A percentile compares a stretch with the other conserved stretches of the same genome.
phyloP scores from a whole-genome alignment of 2,888 invertebrate genomes.

The Itoplectis maculator region DNA sequence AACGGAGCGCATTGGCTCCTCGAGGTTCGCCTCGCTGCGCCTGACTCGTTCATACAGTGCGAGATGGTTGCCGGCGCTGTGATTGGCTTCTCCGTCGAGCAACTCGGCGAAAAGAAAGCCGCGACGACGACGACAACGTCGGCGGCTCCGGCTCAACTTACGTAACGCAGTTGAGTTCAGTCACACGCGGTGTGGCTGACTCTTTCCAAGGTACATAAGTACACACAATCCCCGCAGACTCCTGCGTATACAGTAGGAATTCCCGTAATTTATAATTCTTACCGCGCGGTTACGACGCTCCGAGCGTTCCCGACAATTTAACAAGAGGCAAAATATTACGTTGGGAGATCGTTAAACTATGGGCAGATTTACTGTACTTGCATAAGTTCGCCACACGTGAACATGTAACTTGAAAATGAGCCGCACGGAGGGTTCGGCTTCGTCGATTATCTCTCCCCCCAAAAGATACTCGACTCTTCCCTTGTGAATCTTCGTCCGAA shows the following conservation, averaged over 20 bases:
- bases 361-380: background rate
- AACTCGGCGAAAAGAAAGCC: constrained; percentile 82
- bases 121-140: no score
- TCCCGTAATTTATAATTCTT: background rate
- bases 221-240: constrained; percentile 64
- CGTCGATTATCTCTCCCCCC: background rate
- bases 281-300: background rate
- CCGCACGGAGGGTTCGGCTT: background rate
- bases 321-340: background rate
- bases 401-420: background rate
- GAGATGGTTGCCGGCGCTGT: constrained; percentile 1
- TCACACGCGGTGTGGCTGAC: constrained; percentile 54
- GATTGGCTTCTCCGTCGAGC: constrained; percentile 52
- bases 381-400: constrained; percentile 7
- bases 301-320: background rate
- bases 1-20: constrained; percentile 30
- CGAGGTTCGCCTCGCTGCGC: background rate
- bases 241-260: background rate
- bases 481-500: constrained; percentile 20
- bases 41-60: background rate
- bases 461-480: background rate
- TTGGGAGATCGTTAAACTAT: background rate
- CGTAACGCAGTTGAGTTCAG: constrained; percentile 73
- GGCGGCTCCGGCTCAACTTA: constrained; percentile 71
- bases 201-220: constrained; percentile 75